These are phyloP conservation scores for Dreissena polymorpha DNA, from an alignment of 1,140 invertebrate genomes.

Conservation along the genomic window DNA sequence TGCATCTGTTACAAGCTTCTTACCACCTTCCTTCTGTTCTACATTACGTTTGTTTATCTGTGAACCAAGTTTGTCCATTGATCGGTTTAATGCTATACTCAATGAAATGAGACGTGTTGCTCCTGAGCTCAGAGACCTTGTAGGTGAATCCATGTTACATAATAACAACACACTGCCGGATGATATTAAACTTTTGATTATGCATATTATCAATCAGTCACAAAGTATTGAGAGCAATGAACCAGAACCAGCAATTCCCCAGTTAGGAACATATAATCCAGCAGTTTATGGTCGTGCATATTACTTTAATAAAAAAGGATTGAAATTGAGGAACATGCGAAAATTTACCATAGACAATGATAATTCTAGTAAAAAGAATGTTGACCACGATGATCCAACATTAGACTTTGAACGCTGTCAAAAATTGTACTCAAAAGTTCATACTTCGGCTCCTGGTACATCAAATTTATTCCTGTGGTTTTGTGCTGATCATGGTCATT, in stretches of 20 bases:
- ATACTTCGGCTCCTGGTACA: slow-evolving; percentile 40
- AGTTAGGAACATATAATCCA: slow-evolving; percentile 54
- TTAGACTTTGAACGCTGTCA: slow-evolving; percentile 27
- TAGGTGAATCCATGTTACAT: background rate
- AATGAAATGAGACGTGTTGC: background rate
- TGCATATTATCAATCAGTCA: background rate
- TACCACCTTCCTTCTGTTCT: background rate
- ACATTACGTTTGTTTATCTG: too few species aligned
- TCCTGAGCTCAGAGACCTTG: background rate
- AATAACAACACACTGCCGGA: background rate
- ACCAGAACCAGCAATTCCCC: slow-evolving; percentile 17
- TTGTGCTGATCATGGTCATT: slow-evolving; percentile 52
- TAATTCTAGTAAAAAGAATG: background rate
- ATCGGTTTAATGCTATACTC: background rate
- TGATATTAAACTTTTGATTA: slow-evolving; percentile 6
- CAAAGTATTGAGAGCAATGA: background rate
- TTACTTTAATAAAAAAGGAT: slow-evolving; percentile 38
- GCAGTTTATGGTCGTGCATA: slow-evolving; percentile 55
- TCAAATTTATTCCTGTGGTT: too few species aligned
- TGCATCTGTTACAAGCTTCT: slow-evolving; percentile 19
- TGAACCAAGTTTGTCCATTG: too few species aligned
- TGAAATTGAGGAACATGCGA: slow-evolving; percentile 27
- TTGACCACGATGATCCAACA: slow-evolving; percentile 51
- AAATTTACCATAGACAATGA: too few species aligned
- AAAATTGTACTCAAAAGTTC: slow-evolving; percentile 23